Evolutionary conservation across 2,797 vertebrate species (phyloP), one percentile per base, ranked within the genome.

Genomic region (Vespertilio murinus): DNA sequence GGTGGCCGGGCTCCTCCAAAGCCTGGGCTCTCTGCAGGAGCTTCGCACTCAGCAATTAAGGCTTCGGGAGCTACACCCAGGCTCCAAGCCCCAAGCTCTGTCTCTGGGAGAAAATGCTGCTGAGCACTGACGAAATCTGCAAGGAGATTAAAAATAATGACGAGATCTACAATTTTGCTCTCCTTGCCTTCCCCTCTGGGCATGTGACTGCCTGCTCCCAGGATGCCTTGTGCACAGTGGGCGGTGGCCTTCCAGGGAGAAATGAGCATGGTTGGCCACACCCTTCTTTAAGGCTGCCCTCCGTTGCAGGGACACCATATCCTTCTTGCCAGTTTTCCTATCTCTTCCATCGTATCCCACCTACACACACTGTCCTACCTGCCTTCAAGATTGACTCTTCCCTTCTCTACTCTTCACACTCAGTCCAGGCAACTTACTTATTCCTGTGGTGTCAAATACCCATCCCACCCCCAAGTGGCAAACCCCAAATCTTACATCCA

Each of bases 101-200:
- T 92, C 92, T 92, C 90, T 84, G 96, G 73, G 96, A 96, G 88
- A 81, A 94, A 97, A 97, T 81, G 73, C 93, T 98, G 98, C 97
- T 97, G 97, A 98, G 96, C 93, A 40, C n/a, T 84, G 94, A 93
- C 12, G 84, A 97, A 96, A 97, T 90, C 1, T 2, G 85, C 89
- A 74, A 42, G 93, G 96, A 96, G 96, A 98, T 98, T 97, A 97
- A 97, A 96, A 97, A 84, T 71, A 96, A 97, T 97, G 96, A 97
- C 88, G 23, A 96, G 91, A 96, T 3, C 0, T 84, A 80, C 38
- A 85, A 70, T 82, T 96, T 77, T 88, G 74, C 78, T 74, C 81
- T 70, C 95, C 88, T 30, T 45, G 75, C 91, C 94, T 91, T 88
- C 38, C 95, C 86, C 95, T 91, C 11, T 0, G 80, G 23, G 64